Conservation (phyloP, 2,888 invertebrate genomes). For the Reticulitermes lucifugus region DNA sequence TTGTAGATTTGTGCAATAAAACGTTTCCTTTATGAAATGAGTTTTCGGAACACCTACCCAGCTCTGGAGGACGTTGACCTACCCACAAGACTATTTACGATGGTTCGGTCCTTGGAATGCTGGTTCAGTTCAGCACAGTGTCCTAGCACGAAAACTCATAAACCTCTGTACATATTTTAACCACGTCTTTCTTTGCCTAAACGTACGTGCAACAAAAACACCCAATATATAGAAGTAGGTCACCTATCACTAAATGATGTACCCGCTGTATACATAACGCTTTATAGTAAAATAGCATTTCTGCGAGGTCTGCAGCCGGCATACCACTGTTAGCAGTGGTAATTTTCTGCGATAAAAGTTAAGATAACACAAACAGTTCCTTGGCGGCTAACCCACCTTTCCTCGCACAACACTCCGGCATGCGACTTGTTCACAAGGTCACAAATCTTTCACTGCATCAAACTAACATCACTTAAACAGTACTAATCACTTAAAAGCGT, state of each 20-base stretch:
- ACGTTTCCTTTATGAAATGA: too few relatives aligned
- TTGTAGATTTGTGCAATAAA: too few relatives aligned
- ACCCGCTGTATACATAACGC: background rate
- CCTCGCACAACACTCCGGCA: slow-evolving; percentile 4
- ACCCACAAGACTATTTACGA: background rate
- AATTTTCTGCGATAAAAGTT: background rate
- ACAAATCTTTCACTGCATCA: background rate
- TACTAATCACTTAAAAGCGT: background rate
- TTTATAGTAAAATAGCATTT: background rate
- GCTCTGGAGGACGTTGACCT: background rate
- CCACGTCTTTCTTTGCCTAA: background rate
- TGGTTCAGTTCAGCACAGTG: background rate
- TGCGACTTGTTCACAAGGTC: slow-evolving; percentile 4
- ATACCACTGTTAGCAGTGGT: background rate
- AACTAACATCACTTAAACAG: background rate
- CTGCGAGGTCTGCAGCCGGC: background rate
- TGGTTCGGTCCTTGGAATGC: background rate
- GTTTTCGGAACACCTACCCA: too few relatives aligned
- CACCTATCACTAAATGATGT: background rate
- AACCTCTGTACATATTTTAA: background rate
- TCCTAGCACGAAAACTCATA: too few relatives aligned
- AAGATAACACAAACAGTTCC: background rate
- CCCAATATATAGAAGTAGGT: background rate
- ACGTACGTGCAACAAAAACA: background rate
- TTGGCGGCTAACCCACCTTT: slow-evolving; percentile 21